phyloP scores from a whole-genome alignment of 2,797 vertebrate species.

The Naso thynnoides region DNA sequence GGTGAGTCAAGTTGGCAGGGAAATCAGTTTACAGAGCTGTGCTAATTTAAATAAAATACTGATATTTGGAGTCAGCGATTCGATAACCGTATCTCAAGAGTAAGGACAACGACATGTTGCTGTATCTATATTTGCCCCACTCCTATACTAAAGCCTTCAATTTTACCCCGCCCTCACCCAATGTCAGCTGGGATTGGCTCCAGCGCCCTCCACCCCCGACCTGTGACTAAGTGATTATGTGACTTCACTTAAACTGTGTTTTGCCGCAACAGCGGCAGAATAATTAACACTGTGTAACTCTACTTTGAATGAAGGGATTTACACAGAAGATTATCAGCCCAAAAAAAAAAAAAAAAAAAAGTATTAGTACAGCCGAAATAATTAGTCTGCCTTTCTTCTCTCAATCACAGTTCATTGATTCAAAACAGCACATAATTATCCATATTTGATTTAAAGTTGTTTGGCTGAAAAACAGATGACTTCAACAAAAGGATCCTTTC shows the following conservation, averaged over 20 bases:
- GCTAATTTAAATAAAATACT: too few species aligned
- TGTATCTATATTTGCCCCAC: too few species aligned
- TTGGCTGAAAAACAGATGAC: conserved; percentile 27
- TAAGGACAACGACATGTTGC: too few species aligned
- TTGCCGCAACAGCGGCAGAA: conserved; percentile 8
- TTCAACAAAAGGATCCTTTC: neutral
- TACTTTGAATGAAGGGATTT: conserved; percentile 15
- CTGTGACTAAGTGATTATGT: neutral
- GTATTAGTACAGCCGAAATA: conserved; percentile 48
- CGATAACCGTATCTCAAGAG: too few species aligned
- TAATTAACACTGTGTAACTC: neutral
- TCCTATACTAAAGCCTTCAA: too few species aligned
- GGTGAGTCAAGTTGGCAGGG: too few species aligned
- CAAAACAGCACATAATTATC: conserved; percentile 32
- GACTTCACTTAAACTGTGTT: neutral
- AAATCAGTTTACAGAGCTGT: too few species aligned
- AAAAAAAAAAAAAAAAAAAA: conserved; percentile 20
- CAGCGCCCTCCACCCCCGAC: too few species aligned
- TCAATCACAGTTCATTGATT: conserved; percentile 30
- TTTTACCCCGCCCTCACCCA: too few species aligned
- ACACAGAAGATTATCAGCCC: conserved; percentile 28
- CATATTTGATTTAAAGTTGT: conserved; percentile 37
- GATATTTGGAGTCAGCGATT: too few species aligned
- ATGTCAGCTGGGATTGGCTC: too few species aligned
- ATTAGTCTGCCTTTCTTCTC: conserved; percentile 35